Percentiles rank a stretch among this genome's conserved stretches.
Evolutionary conservation across 1,140 invertebrate genomes (phyloP).

Genomic region (Leptinotarsa texana): DNA sequence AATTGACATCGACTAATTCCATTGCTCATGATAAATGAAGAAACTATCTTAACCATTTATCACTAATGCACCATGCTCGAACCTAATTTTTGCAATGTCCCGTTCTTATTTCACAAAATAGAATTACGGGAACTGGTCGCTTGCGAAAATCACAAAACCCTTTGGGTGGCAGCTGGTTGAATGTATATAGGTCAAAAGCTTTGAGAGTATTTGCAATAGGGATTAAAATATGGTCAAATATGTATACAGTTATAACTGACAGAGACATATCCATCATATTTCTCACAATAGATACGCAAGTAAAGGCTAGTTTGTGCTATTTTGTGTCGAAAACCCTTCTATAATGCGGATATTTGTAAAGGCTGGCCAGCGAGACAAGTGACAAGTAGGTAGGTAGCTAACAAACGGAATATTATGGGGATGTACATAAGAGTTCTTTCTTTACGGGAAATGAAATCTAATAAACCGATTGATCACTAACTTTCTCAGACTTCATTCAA

Average conservation of each 20-base stretch:
- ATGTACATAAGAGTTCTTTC: neutral
- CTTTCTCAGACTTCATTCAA: neutral
- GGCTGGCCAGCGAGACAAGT: constrained; percentile 44
- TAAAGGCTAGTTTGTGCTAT: constrained; percentile 44
- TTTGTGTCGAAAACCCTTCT: constrained; percentile 44
- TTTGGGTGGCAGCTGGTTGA: constrained; percentile 43
- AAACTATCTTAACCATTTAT: constrained; percentile 10
- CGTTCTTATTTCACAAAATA: constrained; percentile 24
- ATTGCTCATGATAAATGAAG: constrained; percentile 5
- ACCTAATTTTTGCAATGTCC: constrained; percentile 21
- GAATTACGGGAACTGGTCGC: constrained; percentile 29
- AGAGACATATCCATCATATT: constrained; percentile 46
- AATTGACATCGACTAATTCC: neutral
- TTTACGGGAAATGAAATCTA: neutral
- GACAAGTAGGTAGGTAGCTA: constrained; percentile 41
- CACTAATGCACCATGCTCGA: constrained; percentile 20
- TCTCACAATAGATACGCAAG: constrained; percentile 34
- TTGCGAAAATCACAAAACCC: constrained; percentile 42
- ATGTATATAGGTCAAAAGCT: constrained; percentile 44
- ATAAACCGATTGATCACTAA: constrained; percentile 1
- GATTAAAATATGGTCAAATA: constrained; percentile 43
- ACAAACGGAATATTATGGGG: neutral
- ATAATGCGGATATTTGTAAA: constrained; percentile 47
- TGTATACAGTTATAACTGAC: constrained; percentile 44
- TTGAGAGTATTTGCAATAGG: constrained; percentile 43